phyloP scores from a whole-genome alignment of 2,797 vertebrate species.

The Rhinoraja longicauda region DNA sequence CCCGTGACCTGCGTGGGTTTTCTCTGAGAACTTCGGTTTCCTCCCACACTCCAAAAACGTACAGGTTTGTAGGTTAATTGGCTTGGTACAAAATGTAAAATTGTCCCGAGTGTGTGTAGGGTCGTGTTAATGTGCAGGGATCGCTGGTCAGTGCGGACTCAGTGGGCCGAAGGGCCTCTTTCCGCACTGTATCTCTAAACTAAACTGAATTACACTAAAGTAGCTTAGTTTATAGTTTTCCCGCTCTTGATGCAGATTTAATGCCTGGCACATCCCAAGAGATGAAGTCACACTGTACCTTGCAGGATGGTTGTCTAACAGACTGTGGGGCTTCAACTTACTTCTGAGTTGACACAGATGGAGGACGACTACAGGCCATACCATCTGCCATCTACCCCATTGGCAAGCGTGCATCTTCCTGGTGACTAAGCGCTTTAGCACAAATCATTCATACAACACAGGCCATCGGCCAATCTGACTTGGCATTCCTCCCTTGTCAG shows the following conservation, averaged over 20 bases:
- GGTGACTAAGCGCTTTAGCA: neutral
- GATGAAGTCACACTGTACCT: neutral
- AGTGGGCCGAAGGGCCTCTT: too few relatives aligned
- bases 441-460: constrained; percentile 27
- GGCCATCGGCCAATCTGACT: neutral
- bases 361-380: constrained; percentile 4
- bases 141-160: too few relatives aligned
- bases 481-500: constrained; percentile 29
- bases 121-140: too few relatives aligned
- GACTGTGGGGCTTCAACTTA: constrained; percentile 13
- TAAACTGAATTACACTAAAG: too few relatives aligned
- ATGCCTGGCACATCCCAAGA: neutral
- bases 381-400: constrained; percentile 15
- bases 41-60: too few relatives aligned
- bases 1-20: too few relatives aligned
- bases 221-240: too few relatives aligned
- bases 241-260: neutral
- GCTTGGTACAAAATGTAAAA: too few relatives aligned
- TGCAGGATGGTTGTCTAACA: neutral
- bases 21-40: too few relatives aligned
- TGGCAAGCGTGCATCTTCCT: neutral
- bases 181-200: too few relatives aligned
- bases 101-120: too few relatives aligned
- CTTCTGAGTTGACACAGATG: constrained; percentile 28
- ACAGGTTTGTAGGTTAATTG: too few relatives aligned